Conservation (phyloP, 2,888 invertebrate genomes). For the Watsonalla binaria region DNA sequence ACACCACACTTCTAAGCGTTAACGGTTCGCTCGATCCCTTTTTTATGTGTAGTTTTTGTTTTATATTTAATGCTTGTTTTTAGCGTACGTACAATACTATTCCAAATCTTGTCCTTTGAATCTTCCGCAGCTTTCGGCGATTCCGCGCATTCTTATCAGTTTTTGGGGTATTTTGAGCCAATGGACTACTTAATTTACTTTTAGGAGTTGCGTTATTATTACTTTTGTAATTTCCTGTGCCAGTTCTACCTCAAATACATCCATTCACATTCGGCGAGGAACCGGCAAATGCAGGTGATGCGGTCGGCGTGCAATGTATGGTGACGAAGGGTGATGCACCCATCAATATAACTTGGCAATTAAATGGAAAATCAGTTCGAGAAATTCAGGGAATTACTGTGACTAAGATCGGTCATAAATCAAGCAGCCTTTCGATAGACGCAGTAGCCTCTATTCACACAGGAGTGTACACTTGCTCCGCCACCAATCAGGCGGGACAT, state of each 20-base stretch:
- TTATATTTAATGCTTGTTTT: constrained; percentile 9
- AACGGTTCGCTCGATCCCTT: constrained; percentile 73
- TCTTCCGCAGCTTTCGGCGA: constrained; percentile 86
- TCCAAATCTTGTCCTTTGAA: constrained; percentile 83
- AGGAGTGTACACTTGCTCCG: constrained; percentile 86
- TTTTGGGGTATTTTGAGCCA: constrained; percentile 84
- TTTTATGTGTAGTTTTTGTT: constrained; percentile 28
- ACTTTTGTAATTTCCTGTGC: constrained; percentile 20
- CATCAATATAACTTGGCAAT: constrained; percentile 85
- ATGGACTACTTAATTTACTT: constrained; percentile 20
- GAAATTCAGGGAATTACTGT: constrained; percentile 77
- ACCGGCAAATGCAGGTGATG: constrained; percentile 87
- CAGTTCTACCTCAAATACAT: constrained; percentile 87
- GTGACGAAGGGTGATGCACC: constrained; percentile 89
- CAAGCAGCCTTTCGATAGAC: constrained; percentile 85
- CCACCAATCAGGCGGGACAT: constrained; percentile 82
- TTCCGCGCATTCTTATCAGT: constrained; percentile 79
- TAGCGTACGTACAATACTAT: constrained; percentile 73
- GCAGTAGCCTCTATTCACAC: constrained; percentile 85
- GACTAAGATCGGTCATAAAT: constrained; percentile 79
- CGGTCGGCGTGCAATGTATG: constrained; percentile 86
- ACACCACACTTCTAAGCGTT: constrained; percentile 79
- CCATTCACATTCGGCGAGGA: constrained; percentile 88
- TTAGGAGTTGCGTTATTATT: constrained; percentile 2
- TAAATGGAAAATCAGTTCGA: constrained; percentile 81